These are phyloP conservation scores for Molossus molossus DNA, from an alignment of 2,797 vertebrate genomes.

Conservation along the genomic window DNA sequence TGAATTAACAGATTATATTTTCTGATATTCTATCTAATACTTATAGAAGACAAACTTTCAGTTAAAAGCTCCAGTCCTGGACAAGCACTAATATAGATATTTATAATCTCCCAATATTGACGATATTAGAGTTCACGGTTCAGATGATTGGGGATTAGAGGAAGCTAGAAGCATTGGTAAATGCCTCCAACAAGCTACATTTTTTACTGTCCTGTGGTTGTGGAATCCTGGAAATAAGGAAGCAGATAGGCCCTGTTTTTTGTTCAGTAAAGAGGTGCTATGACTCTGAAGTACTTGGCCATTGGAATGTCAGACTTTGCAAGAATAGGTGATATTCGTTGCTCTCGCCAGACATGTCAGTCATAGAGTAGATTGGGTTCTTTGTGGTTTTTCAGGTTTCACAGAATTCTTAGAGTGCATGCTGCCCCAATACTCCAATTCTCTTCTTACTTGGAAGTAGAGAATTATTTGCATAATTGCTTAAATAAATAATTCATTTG, in stretches of 20 bases:
- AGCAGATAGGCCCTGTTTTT: neutral
- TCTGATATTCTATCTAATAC: neutral
- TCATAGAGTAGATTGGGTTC: neutral
- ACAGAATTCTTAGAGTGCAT: neutral
- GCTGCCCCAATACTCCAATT: neutral
- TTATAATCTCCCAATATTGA: neutral
- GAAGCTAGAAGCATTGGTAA: neutral
- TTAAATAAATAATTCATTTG: neutral
- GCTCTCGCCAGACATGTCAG: neutral
- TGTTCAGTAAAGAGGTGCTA: neutral
- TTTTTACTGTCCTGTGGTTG: neutral
- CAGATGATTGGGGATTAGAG: neutral
- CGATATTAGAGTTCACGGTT: neutral
- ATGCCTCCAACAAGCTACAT: neutral
- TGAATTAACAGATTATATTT: neutral
- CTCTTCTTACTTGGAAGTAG: neutral
- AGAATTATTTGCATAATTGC: neutral
- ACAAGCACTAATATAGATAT: no score
- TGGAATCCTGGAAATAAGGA: neutral
- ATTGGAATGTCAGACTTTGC: neutral
- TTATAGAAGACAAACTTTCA: neutral
- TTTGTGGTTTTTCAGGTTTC: neutral
- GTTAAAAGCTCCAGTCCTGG: neutral
- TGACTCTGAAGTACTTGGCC: neutral
- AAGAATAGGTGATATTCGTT: neutral